Evolutionary conservation across 2,888 invertebrate species (phyloP).

Genomic region (Nymphalis polychloros): DNA sequence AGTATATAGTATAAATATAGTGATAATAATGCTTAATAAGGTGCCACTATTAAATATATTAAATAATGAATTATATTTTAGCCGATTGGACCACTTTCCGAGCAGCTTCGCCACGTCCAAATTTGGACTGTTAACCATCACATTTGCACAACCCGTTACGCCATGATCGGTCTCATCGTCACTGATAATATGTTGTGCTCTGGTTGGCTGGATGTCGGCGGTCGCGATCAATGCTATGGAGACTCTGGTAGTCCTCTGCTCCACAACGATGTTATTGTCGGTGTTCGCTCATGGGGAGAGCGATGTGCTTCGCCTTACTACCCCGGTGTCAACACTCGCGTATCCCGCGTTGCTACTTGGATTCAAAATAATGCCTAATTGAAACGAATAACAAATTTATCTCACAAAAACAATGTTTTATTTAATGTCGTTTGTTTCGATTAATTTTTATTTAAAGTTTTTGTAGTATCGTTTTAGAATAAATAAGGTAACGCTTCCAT

Average conservation of each 20-base stretch:
- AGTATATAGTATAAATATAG: too few relatives aligned
- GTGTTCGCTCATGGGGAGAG: slow-evolving; percentile 52
- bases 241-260: slow-evolving; percentile 64
- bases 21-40: too few relatives aligned
- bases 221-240: slow-evolving; percentile 61
- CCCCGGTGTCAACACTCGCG: slow-evolving; percentile 54
- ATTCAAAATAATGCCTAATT: slow-evolving; percentile 45
- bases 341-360: slow-evolving; percentile 54
- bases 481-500: too few relatives aligned
- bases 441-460: too few relatives aligned
- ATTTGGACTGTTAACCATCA: background rate
- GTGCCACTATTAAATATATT: too few relatives aligned
- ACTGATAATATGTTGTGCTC: slow-evolving; percentile 58
- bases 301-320: slow-evolving; percentile 44
- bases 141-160: slow-evolving; percentile 11
- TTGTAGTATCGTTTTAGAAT: too few relatives aligned
- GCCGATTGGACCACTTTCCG: background rate
- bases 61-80: background rate
- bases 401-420: too few relatives aligned
- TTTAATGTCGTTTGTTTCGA: too few relatives aligned
- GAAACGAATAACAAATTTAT: too few relatives aligned
- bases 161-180: slow-evolving; percentile 35
- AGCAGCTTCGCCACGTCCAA: slow-evolving; percentile 7
- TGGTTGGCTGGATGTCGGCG: slow-evolving; percentile 52
- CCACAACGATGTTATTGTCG: slow-evolving; percentile 51